These are phyloP conservation scores for Andrena cerasifolii DNA, from an alignment of 1,140 invertebrate species.

Conservation along the genomic window DNA sequence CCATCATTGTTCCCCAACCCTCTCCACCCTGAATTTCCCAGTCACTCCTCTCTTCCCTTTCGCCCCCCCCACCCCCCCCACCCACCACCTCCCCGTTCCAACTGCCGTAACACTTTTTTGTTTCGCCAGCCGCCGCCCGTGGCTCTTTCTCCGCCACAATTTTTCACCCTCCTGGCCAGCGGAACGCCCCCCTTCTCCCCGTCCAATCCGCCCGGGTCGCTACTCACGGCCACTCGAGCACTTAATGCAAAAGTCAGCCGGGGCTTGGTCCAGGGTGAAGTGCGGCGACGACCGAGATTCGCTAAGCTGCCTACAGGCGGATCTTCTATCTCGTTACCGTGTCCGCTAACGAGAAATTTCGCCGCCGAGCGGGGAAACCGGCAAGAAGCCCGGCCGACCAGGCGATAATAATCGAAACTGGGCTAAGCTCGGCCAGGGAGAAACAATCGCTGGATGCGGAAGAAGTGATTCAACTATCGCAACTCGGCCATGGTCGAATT, in stretches of 20 bases:
- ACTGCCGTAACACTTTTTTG: too few species aligned
- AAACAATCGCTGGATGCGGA: slow-evolving; percentile 4
- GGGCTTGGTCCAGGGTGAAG: slow-evolving; percentile 22
- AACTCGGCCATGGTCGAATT: too few species aligned
- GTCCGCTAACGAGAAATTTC: slow-evolving; percentile 52
- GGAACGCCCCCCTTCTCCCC: background rate
- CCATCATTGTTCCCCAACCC: background rate
- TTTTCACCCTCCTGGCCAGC: background rate
- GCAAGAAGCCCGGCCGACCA: slow-evolving; percentile 20
- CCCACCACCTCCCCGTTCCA: too few species aligned
- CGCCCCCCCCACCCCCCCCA: background rate
- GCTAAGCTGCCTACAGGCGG: background rate
- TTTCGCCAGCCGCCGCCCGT: too few species aligned
- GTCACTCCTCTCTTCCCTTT: too few species aligned
- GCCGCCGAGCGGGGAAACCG: slow-evolving; percentile 28
- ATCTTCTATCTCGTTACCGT: slow-evolving; percentile 44
- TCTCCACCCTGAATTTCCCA: background rate
- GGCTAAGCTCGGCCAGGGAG: slow-evolving; percentile 7
- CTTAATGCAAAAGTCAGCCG: slow-evolving; percentile 37
- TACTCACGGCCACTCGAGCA: slow-evolving; percentile 1
- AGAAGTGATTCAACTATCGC: slow-evolving; percentile 7
- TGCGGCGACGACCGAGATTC: slow-evolving; percentile 30
- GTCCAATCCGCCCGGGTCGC: slow-evolving; percentile 3
- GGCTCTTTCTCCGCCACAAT: background rate
- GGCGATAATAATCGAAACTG: slow-evolving; percentile 34